Percentiles rank a stretch among this genome's conserved stretches.
Evolutionary conservation across 2,113 vertebrate genomes (phyloP).

Genomic region (Phalacrocorax aristotelis): DNA sequence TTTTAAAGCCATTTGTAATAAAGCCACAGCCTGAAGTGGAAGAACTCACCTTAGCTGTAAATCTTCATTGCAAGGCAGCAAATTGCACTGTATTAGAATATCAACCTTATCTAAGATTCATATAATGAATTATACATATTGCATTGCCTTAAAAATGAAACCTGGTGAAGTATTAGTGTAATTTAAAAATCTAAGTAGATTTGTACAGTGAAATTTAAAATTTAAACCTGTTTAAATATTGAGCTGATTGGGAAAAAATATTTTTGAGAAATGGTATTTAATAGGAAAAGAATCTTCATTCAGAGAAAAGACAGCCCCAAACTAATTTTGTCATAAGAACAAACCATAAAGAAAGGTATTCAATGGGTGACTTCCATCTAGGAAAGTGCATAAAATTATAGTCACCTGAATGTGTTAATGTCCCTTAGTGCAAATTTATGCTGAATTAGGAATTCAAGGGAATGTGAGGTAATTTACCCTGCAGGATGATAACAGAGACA

Average conservation of each 20-base stretch:
- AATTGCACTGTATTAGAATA: constrained; percentile 54
- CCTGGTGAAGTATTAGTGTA: constrained; percentile 78
- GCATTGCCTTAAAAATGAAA: constrained; percentile 78
- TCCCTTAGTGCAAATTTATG: not conserved
- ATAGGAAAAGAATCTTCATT: constrained; percentile 64
- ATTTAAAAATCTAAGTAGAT: constrained; percentile 77
- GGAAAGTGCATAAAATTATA: constrained; percentile 44
- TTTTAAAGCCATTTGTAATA: constrained; percentile 38
- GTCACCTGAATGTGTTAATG: not conserved
- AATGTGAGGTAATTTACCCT: not conserved
- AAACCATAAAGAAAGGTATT: constrained; percentile 60
- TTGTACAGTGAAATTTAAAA: constrained; percentile 79
- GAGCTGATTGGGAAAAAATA: constrained; percentile 66
- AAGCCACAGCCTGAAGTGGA: constrained; percentile 36
- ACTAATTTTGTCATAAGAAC: constrained; percentile 67
- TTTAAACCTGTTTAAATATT: constrained; percentile 84
- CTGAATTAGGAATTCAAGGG: constrained; percentile 12
- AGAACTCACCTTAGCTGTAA: constrained; percentile 53
- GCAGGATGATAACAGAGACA: not conserved
- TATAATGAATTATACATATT: constrained; percentile 81
- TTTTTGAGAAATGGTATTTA: constrained; percentile 75
- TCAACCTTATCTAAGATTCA: constrained; percentile 74
- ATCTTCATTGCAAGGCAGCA: constrained; percentile 51
- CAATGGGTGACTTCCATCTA: constrained; percentile 41
- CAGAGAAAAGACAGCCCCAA: constrained; percentile 60